Evolutionary conservation across 2,113 vertebrate genomes (phyloP).

Genomic region (Archocentrus centrarchus): DNA sequence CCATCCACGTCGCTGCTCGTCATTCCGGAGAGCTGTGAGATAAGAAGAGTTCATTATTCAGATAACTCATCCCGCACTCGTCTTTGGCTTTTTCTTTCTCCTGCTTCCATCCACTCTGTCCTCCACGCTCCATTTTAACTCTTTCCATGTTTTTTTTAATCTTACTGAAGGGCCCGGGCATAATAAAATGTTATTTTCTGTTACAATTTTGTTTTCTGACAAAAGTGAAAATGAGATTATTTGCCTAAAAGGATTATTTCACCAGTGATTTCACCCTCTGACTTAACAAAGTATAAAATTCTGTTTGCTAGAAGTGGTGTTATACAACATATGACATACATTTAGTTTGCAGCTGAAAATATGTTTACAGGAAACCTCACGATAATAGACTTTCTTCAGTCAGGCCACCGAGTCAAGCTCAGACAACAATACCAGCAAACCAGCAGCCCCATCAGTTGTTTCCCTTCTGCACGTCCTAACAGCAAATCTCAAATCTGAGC

Average conservation of each 20-base stretch:
- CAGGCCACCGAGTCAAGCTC: no score
- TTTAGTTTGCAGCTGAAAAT: not conserved
- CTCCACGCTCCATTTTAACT: not conserved
- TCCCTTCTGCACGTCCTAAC: not conserved
- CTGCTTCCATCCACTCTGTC: not conserved
- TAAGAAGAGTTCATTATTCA: conserved; percentile 12
- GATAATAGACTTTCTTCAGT: not conserved
- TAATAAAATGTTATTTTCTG: not conserved
- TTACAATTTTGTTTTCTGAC: not conserved
- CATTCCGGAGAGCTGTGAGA: not conserved
- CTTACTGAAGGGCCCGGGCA: not conserved
- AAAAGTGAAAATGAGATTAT: not conserved
- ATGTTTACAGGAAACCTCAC: not conserved
- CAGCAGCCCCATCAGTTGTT: not conserved
- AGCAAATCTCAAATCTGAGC: not conserved
- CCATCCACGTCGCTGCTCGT: not conserved
- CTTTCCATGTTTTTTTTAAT: not conserved
- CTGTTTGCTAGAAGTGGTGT: not conserved
- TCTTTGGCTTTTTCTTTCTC: not conserved
- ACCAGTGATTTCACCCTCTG: not conserved
- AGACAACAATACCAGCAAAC: not conserved
- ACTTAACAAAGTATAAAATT: not conserved
- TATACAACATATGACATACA: not conserved
- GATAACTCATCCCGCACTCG: not conserved
- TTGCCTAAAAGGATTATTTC: not conserved